These are phyloP conservation scores for Phallusia fumigata DNA, from an alignment of 23 tunicate genomes.

Conservation along the genomic window DNA sequence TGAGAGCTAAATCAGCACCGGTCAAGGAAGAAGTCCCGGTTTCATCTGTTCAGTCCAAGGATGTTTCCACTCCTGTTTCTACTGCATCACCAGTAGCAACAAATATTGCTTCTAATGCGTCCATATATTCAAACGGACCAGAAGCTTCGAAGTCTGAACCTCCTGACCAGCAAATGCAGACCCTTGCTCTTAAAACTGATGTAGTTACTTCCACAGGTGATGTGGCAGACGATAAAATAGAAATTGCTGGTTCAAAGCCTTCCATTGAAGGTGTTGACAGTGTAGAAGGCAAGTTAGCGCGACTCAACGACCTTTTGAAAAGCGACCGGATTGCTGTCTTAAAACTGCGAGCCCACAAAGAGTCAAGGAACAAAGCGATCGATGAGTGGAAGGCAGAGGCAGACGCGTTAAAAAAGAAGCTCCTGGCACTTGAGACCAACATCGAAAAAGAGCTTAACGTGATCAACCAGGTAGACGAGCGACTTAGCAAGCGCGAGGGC, in stretches of 20 bases:
- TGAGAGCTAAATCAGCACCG: not conserved
- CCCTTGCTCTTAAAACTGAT: not conserved
- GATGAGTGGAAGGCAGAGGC: not conserved
- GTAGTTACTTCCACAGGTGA: not conserved
- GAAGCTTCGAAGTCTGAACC: not conserved
- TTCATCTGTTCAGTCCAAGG: not conserved
- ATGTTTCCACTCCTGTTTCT: not conserved
- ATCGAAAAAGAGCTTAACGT: not conserved
- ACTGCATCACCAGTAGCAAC: not conserved
- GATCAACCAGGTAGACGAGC: not conserved
- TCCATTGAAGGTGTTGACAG: not conserved
- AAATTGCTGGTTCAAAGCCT: not conserved
- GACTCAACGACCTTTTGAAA: slow-evolving; percentile 13
- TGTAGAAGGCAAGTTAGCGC: slow-evolving; percentile 8
- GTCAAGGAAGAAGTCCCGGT: not conserved
- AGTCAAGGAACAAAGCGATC: not conserved
- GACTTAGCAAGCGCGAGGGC: not conserved
- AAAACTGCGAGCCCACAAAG: slow-evolving; percentile 18
- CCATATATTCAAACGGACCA: not conserved
- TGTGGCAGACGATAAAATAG: no score
- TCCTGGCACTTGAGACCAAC: not conserved
- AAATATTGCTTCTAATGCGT: not conserved
- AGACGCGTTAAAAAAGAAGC: slow-evolving; percentile 14
- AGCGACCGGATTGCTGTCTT: slow-evolving; percentile 1
- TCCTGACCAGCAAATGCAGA: not conserved